A percentile compares a stretch with the other conserved stretches of the same genome.
Evolutionary conservation across 1,140 invertebrate genomes (phyloP).

Genomic region (Calosoma granatense): DNA sequence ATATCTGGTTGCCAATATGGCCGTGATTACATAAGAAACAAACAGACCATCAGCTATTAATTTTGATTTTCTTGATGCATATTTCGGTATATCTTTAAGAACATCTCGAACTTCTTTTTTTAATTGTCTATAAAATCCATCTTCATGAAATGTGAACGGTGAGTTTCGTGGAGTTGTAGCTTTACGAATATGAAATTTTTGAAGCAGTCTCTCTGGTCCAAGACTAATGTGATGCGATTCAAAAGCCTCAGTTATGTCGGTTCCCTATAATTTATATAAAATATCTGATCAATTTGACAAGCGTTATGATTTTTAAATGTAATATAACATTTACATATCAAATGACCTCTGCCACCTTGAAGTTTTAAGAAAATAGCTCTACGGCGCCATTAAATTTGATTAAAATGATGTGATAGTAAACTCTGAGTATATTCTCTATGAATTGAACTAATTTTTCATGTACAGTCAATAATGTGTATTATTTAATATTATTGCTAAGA

Average conservation of each 20-base stretch:
- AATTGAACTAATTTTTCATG: too few species aligned
- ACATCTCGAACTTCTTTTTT: conserved; percentile 40
- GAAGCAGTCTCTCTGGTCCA: conserved; percentile 40
- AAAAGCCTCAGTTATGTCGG: conserved; percentile 63
- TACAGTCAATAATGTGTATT: too few species aligned
- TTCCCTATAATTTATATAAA: conserved; percentile 41
- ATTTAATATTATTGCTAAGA: too few species aligned
- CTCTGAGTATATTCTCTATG: too few species aligned
- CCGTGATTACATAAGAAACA: conserved; percentile 37
- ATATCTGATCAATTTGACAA: too few species aligned
- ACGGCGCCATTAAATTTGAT: too few species aligned
- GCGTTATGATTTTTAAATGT: too few species aligned
- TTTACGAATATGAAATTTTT: conserved; percentile 47
- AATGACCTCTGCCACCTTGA: too few species aligned
- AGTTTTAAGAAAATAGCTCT: too few species aligned
- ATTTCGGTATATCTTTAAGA: conserved; percentile 21
- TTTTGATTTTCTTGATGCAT: conserved; percentile 35
- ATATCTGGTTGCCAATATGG: conserved; percentile 40
- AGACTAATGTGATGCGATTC: conserved; percentile 46
- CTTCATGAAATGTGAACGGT: conserved; percentile 49
- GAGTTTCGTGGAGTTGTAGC: conserved; percentile 43
- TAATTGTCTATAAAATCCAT: conserved; percentile 57
- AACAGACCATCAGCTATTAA: conserved; percentile 43
- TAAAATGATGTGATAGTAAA: too few species aligned
- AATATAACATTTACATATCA: too few species aligned